Conservation (phyloP, 2,888 invertebrate genomes). For the Platypus cylindrus region DNA sequence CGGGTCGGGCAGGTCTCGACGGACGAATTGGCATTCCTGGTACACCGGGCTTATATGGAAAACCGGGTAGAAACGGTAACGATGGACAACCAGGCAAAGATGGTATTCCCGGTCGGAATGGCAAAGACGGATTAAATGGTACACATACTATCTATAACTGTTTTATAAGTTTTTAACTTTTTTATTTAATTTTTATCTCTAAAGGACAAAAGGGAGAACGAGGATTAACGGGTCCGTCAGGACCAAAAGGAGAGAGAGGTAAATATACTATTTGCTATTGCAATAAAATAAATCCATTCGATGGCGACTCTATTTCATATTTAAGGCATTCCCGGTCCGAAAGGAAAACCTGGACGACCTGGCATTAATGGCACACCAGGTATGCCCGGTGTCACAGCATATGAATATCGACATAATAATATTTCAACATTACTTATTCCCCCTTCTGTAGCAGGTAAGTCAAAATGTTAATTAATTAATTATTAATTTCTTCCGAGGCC, state of each 20-base stretch:
- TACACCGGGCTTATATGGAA: slow-evolving; percentile 78
- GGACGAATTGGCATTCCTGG: slow-evolving; percentile 84
- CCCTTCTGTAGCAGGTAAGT: slow-evolving; percentile 67
- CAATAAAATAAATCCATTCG: not conserved
- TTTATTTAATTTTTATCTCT: slow-evolving; percentile 18
- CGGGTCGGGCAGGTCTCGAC: slow-evolving; percentile 63
- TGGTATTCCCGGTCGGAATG: slow-evolving; percentile 62
- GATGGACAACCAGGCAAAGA: slow-evolving; percentile 59
- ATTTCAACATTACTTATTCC: slow-evolving; percentile 63
- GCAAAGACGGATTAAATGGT: slow-evolving; percentile 49
- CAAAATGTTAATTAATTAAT: too few relatives aligned
- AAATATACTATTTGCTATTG: slow-evolving; percentile 12
- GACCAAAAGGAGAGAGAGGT: slow-evolving; percentile 60
- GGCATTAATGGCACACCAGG: slow-evolving; percentile 65
- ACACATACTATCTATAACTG: slow-evolving; percentile 19
- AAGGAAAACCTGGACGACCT: slow-evolving; percentile 61
- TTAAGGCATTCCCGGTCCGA: slow-evolving; percentile 48
- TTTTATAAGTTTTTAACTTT: not conserved
- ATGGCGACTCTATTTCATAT: slow-evolving; percentile 1
- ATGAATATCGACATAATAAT: slow-evolving; percentile 49
- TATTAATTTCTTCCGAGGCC: too few relatives aligned
- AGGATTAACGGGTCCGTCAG: slow-evolving; percentile 59
- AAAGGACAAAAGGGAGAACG: slow-evolving; percentile 55
- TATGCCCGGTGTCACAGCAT: slow-evolving; percentile 70
- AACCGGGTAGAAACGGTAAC: slow-evolving; percentile 73